These are phyloP conservation scores for Coluber constrictor DNA, from an alignment of 2,797 vertebrate genomes.

Conservation along the genomic window DNA sequence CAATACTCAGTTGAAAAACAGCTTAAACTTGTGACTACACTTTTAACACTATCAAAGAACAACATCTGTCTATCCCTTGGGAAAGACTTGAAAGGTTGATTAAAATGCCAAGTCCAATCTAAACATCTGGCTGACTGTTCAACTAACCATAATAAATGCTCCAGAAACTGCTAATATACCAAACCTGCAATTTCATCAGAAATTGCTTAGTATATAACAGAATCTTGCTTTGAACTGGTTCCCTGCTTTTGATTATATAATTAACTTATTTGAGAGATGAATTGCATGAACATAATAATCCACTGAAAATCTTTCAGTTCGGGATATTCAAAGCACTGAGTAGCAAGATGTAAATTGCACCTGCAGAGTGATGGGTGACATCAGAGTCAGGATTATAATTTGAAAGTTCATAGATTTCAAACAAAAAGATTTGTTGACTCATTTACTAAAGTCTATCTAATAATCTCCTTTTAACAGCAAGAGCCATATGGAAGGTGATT, in stretches of 20 bases:
- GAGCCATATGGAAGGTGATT: not conserved
- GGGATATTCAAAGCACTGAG: not conserved
- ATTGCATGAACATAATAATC: not conserved
- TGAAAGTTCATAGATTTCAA: not conserved
- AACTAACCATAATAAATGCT: not conserved
- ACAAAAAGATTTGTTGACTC: not conserved
- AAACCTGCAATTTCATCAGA: not conserved
- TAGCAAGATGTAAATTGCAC: not conserved
- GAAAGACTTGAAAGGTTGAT: not conserved
- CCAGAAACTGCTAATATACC: not conserved
- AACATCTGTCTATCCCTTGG: not conserved
- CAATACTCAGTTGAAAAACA: not conserved
- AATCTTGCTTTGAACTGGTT: not conserved
- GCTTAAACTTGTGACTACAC: not conserved
- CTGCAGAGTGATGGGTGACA: not conserved
- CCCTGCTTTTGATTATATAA: not conserved
- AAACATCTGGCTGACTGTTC: not conserved
- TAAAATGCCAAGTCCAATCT: not conserved
- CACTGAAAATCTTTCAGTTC: not conserved
- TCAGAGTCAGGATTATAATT: not conserved
- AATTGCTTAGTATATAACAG: not conserved
- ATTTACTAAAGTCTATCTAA: not conserved
- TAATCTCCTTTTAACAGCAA: not conserved
- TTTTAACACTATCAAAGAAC: not conserved
- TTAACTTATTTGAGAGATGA: not conserved